Evolutionary conservation across 2,888 invertebrate genomes (phyloP), one percentile per base, ranked within the genome.

Genomic region (Leistus spinibarbis): DNA sequence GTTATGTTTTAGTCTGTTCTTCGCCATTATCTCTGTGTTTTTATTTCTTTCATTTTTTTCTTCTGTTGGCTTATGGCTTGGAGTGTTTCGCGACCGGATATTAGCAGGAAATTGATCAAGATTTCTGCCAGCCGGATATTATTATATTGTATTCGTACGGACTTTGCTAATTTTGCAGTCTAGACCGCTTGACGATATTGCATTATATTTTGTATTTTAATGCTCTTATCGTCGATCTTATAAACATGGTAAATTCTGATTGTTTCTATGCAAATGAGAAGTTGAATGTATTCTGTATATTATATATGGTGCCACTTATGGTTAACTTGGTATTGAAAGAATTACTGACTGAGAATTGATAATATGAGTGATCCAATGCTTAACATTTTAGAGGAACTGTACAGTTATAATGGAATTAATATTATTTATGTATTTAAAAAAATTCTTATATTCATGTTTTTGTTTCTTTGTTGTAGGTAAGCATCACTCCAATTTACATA

Each of bases 61-160:
- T 71, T 54, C 27, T 54, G 54, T 24, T 56, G 24, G 24, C 27
- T 60, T 57, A 19, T 62, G 19, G 62, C 2, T 10, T 22, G 7
- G 60, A 53, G 65, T 19, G 53, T 23, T 16, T 27, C 53, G 60
- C 19, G 60, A 60, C 16, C 67, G 67, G 67, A 73, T 67, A 73
- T 73, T 67, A 73, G 67, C 66, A 60, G 73, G 67, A 73, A 67
- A 73, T 73, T 67, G 73, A 73, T 67, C 57, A 66, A 73, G 73
- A 66, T 60, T 22, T 67, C 40, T 40, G 10, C 60, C 53, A 60
- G 73, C 66, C 57, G 73, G 67, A 73, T 27, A 73, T 73, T 60
- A 67, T 62, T 73, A 54, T 73, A 73, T 73, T 73, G 22, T 23
- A 54, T 73, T 73, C 53, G 66, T 54, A 54, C 40, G 54, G 20